phyloP scores from a whole-genome alignment of 2,113 vertebrate genomes.

The Tretioscincus oriximinensis region DNA sequence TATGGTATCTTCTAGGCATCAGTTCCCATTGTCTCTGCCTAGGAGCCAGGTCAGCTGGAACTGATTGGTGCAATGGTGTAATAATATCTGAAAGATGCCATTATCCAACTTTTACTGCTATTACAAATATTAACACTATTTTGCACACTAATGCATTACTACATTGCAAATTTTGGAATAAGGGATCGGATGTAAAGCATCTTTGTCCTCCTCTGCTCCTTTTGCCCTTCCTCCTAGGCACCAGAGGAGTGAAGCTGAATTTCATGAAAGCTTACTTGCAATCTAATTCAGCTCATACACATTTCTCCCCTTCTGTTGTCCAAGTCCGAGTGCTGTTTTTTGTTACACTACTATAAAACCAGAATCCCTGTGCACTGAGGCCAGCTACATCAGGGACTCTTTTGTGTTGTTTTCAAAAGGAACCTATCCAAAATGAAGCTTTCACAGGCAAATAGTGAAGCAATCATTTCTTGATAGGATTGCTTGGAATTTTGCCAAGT shows the following conservation, averaged over 20 bases:
- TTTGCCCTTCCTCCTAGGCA: neutral
- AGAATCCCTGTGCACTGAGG: constrained; percentile 14
- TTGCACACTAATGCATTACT: no score
- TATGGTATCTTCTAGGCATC: no score
- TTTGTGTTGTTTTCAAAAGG: constrained; percentile 7
- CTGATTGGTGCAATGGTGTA: no score
- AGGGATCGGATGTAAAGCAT: neutral
- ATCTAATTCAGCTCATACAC: neutral
- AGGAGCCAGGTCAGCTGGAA: no score
- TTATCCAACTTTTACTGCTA: no score
- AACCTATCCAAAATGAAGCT: neutral
- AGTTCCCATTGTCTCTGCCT: no score
- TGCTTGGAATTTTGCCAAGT: neutral
- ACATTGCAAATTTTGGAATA: no score
- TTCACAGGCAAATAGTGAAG: neutral
- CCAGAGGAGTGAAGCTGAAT: neutral
- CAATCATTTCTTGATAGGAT: neutral
- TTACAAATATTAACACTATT: no score
- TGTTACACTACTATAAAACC: neutral
- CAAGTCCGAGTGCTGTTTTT: neutral
- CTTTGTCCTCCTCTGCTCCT: neutral
- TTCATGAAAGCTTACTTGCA: neutral
- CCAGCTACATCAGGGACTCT: constrained; percentile 33
- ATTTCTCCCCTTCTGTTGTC: neutral
- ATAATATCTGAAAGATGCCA: no score